Evolutionary conservation across 2,888 invertebrate species (phyloP).

Genomic region (Odontothrips loti): DNA sequence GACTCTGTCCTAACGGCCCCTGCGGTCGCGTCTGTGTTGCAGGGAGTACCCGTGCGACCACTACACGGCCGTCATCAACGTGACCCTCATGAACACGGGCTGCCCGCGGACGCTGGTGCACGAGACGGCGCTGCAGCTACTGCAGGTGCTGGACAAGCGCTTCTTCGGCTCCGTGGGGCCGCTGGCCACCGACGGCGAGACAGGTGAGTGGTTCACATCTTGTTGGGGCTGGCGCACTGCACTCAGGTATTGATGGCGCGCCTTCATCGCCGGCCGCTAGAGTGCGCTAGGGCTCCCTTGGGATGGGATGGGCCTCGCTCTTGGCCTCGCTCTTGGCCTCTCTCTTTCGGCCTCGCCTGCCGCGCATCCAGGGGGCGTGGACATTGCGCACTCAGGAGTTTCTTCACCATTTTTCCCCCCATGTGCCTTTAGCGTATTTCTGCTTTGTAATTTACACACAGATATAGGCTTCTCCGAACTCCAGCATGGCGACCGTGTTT

Average conservation of each 20-base stretch:
- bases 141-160: slow-evolving; percentile 89
- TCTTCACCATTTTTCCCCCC: no score
- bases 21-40: slow-evolving; percentile 43
- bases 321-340: no score
- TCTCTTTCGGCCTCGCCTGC: no score
- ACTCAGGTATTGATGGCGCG: background rate
- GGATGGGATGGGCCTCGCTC: background rate
- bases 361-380: no score
- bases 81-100: slow-evolving; percentile 93
- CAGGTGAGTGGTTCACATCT: slow-evolving; percentile 54
- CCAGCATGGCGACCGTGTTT: no score
- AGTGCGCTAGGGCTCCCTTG: background rate
- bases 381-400: no score
- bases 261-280: background rate
- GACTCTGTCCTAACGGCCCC: no score
- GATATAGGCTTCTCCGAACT: no score
- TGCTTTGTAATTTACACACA: no score
- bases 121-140: slow-evolving; percentile 87
- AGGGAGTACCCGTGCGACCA: slow-evolving; percentile 97
- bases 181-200: slow-evolving; percentile 63
- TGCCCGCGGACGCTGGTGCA: slow-evolving; percentile 89
- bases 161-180: slow-evolving; percentile 84
- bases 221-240: background rate
- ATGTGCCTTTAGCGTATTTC: no score
- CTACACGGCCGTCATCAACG: slow-evolving; percentile 95